Conservation (phyloP, 2,888 invertebrate species). For the Phlogophora meticulosa region DNA sequence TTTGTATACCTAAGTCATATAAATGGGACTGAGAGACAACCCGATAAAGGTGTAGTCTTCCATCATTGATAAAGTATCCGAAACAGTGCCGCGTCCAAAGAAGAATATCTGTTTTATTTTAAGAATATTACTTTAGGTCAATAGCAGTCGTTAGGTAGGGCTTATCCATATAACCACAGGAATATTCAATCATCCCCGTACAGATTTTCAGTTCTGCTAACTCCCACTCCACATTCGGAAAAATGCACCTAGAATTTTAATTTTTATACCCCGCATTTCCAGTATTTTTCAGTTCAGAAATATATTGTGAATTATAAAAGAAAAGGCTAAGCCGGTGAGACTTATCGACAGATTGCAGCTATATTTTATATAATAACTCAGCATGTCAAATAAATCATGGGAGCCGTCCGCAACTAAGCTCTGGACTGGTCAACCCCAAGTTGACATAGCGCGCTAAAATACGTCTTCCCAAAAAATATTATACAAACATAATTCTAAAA, state of each 20-base stretch:
- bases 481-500: constrained; percentile 35
- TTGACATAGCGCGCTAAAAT: constrained; percentile 39
- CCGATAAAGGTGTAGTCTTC: too few relatives aligned
- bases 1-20: background rate
- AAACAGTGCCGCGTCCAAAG: background rate
- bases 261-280: constrained; percentile 12
- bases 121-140: too few relatives aligned
- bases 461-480: constrained; percentile 31
- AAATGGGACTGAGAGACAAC: too few relatives aligned
- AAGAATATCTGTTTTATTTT: background rate
- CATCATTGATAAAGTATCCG: background rate
- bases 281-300: constrained; percentile 10
- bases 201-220: background rate
- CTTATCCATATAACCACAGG: background rate
- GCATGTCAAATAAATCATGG: constrained; percentile 50
- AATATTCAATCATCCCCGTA: background rate
- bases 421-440: constrained; percentile 27
- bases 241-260: constrained; percentile 19
- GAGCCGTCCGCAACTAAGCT: constrained; percentile 28
- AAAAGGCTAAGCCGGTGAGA: constrained; percentile 11
- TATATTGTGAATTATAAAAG: constrained; percentile 37
- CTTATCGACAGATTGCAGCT: constrained; percentile 49
- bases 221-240: background rate
- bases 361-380: constrained; percentile 53
- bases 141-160: background rate